These are phyloP conservation scores for Spinus pinus DNA, from an alignment of 2,797 vertebrate genomes.

Conservation along the genomic window DNA sequence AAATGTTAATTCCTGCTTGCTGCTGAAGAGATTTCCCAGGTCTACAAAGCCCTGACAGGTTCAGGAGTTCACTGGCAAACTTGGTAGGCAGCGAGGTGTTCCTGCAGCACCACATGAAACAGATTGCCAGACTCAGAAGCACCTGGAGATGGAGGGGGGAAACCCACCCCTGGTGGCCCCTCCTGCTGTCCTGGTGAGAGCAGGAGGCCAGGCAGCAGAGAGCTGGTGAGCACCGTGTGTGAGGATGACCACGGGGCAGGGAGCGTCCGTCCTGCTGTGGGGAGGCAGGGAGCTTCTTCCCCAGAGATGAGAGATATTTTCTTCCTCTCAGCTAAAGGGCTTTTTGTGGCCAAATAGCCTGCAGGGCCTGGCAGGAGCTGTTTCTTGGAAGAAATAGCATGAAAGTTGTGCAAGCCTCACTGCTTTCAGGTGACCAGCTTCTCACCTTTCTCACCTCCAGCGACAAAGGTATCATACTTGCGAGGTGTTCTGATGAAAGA, in stretches of 20 bases:
- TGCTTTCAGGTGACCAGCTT: not conserved
- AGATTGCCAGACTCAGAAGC: not conserved
- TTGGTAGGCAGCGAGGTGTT: not conserved
- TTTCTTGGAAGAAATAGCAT: not conserved
- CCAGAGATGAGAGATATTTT: not conserved
- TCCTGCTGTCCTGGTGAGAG: not conserved
- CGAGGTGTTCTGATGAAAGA: no score
- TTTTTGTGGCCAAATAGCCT: not conserved
- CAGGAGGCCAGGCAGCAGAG: not conserved
- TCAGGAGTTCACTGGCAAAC: conserved; percentile 25
- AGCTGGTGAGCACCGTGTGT: fast-evolving
- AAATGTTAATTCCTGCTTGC: conserved; percentile 33
- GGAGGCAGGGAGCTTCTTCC: not conserved
- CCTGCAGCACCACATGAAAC: not conserved
- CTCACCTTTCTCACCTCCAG: not conserved
- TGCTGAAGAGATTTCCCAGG: not conserved
- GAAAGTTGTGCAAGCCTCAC: not conserved
- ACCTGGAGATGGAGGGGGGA: not conserved
- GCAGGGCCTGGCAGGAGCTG: not conserved
- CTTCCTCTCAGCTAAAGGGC: not conserved
- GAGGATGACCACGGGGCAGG: not conserved
- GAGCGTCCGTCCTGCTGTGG: not conserved
- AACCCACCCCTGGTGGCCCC: fast-evolving
- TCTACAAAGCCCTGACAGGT: conserved; percentile 6
- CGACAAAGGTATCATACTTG: not conserved